Evolutionary conservation across 2,797 vertebrate genomes (phyloP).

Genomic region (Coregonus sp.): DNA sequence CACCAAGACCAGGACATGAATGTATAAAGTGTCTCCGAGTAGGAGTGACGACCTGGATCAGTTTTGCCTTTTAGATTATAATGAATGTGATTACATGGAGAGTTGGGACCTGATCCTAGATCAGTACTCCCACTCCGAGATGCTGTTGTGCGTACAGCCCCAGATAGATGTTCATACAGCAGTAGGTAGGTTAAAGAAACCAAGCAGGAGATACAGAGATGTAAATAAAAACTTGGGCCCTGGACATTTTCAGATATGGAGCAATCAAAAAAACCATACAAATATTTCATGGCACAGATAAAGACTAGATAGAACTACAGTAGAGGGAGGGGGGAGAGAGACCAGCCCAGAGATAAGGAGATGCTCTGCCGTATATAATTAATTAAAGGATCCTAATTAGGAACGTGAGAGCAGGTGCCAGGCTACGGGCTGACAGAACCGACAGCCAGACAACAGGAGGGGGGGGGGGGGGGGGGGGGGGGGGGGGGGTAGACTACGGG

Average conservation of each 20-base stretch:
- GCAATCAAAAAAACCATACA: background rate
- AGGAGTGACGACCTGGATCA: no score
- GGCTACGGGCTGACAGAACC: conserved; percentile 82
- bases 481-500: conserved; percentile 56
- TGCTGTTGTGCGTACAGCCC: no score
- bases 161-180: background rate
- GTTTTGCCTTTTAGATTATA: no score
- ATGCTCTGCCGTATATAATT: conserved; percentile 83
- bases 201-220: background rate
- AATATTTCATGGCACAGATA: conserved; percentile 15
- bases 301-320: conserved; percentile 15
- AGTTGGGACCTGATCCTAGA: no score
- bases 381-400: conserved; percentile 90
- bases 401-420: conserved; percentile 87
- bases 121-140: no score
- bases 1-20: no score
- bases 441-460: conserved; percentile 79
- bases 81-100: no score
- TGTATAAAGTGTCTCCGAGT: no score
- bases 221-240: background rate
- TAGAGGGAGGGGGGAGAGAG: conserved; percentile 57
- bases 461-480: conserved; percentile 37
- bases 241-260: background rate
- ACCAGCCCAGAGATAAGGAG: conserved; percentile 60
- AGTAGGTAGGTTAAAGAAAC: background rate